Conservation (phyloP, 30 jellyfish, hydroid and myxozoan species). For the Nemopilema nomurai region DNA sequence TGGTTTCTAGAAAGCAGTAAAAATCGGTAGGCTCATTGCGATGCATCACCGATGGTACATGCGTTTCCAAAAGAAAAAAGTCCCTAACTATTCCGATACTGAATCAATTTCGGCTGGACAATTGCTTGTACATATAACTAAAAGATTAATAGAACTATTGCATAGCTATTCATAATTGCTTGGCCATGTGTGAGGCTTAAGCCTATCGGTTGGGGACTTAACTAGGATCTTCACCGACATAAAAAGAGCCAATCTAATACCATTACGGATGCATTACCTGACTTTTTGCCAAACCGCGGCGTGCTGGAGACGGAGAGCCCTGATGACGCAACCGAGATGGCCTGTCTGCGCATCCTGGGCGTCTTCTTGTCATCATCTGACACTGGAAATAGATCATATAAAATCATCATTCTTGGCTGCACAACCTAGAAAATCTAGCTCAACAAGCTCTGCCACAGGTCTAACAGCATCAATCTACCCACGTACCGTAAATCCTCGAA, state of each 20-base stretch:
- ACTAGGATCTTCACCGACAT: no score
- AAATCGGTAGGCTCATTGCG: no score
- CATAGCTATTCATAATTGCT: background rate
- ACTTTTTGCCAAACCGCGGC: slow-evolving; percentile 63
- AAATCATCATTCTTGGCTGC: background rate
- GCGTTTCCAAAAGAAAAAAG: no score
- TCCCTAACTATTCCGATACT: no score
- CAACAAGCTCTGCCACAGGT: no score
- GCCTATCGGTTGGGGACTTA: background rate
- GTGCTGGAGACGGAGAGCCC: slow-evolving; percentile 64
- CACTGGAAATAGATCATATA: slow-evolving; percentile 5
- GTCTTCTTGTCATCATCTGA: slow-evolving; percentile 79
- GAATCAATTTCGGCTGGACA: no score
- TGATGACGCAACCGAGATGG: slow-evolving; percentile 66
- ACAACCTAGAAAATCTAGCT: background rate
- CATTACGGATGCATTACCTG: slow-evolving; percentile 25
- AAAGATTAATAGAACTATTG: no score
- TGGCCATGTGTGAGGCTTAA: background rate
- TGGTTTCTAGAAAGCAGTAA: no score
- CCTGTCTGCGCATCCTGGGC: slow-evolving; percentile 70
- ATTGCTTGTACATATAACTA: no score
- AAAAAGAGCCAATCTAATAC: background rate
- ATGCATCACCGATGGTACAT: no score
- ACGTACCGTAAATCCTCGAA: no score
- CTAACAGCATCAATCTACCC: no score